Conservation (phyloP, 2,797 vertebrate species). For the Neoniphon sammara region DNA sequence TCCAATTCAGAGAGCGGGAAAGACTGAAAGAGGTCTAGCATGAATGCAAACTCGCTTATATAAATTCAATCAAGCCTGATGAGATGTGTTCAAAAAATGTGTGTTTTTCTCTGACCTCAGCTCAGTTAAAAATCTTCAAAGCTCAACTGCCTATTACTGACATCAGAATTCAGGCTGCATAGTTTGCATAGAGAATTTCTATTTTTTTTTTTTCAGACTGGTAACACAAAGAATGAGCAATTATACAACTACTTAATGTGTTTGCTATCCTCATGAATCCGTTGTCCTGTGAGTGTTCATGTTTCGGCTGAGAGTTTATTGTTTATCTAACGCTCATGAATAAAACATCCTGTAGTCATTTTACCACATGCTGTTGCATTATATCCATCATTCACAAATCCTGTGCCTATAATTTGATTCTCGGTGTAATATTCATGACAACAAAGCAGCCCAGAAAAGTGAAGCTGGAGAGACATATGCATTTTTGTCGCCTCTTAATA, state of each 20-base stretch:
- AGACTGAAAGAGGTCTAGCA: slow-evolving; percentile 39
- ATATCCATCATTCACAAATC: slow-evolving; percentile 76
- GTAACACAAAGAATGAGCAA: slow-evolving; percentile 53
- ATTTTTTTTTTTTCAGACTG: slow-evolving; percentile 41
- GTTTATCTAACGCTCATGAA: slow-evolving; percentile 77
- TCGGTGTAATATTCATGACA: slow-evolving; percentile 67
- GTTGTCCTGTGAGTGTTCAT: slow-evolving; percentile 49
- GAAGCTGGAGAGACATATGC: slow-evolving; percentile 47
- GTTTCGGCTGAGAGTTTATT: slow-evolving; percentile 66
- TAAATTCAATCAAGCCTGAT: slow-evolving; percentile 66
- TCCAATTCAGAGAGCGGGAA: slow-evolving; percentile 53
- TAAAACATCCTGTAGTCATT: slow-evolving; percentile 73
- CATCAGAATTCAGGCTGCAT: slow-evolving; percentile 53
- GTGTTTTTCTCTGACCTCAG: slow-evolving; percentile 41
- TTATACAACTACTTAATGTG: slow-evolving; percentile 57
- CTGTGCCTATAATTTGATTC: slow-evolving; percentile 67
- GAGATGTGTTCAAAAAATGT: slow-evolving; percentile 53
- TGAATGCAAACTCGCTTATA: slow-evolving; percentile 63
- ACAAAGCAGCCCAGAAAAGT: slow-evolving; percentile 59
- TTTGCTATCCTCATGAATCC: slow-evolving; percentile 45
- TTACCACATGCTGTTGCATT: slow-evolving; percentile 69
- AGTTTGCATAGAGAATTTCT: slow-evolving; percentile 27
- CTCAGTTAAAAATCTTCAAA: slow-evolving; percentile 43
- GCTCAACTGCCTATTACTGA: slow-evolving; percentile 22
- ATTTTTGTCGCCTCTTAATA: slow-evolving; percentile 53